Evolutionary conservation across 2,888 invertebrate genomes (phyloP).

Genomic region (Chironomus riparius): DNA sequence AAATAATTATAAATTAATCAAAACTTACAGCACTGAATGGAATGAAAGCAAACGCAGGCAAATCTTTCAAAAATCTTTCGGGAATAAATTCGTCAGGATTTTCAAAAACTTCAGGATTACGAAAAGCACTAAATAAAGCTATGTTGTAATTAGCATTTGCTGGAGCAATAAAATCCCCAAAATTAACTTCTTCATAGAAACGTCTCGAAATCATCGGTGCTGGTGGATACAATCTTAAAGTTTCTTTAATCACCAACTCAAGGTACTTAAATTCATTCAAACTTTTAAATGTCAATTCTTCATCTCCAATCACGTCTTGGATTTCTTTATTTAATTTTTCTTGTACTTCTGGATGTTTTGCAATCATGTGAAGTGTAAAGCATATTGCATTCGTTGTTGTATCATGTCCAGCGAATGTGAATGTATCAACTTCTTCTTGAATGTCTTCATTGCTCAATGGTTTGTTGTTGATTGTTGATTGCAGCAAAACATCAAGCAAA

Average conservation of each 20-base stretch:
- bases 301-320: conserved; percentile 33
- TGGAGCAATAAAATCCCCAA: conserved; percentile 4
- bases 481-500: conserved; percentile 52
- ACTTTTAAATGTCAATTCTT: conserved; percentile 33
- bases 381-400: conserved; percentile 39
- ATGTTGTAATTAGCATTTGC: conserved; percentile 25
- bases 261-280: conserved; percentile 38
- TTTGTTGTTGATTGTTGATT: conserved; percentile 45
- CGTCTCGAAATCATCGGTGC: conserved; percentile 39
- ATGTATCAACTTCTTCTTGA: conserved; percentile 54
- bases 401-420: conserved; percentile 51
- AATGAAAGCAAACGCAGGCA: conserved; percentile 40
- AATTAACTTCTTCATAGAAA: conserved; percentile 35
- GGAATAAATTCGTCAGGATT: conserved; percentile 38
- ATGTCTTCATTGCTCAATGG: conserved; percentile 46
- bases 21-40: conserved; percentile 39
- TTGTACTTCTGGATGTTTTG: conserved; percentile 38
- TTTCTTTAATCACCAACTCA: conserved; percentile 41
- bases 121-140: conserved; percentile 26
- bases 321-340: conserved; percentile 37
- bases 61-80: conserved; percentile 37
- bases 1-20: not conserved
- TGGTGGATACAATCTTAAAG: conserved; percentile 39
- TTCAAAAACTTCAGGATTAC: conserved; percentile 35
- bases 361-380: conserved; percentile 39